phyloP scores from a whole-genome alignment of 30 jellyfish, hydroid and myxozoan species.

The Rhopilema esculentum region DNA sequence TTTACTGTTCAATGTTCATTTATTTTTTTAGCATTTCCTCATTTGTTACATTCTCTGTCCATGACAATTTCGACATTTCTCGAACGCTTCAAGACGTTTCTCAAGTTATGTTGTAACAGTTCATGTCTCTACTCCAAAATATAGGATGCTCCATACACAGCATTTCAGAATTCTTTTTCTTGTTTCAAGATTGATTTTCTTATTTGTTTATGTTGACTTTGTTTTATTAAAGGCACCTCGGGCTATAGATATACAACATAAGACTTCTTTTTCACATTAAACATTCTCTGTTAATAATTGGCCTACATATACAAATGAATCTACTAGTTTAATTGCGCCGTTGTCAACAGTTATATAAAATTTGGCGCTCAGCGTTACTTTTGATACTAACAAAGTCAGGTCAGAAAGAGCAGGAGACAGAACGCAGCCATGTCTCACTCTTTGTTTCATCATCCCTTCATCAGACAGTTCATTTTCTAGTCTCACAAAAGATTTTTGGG shows the following conservation, averaged over 20 bases:
- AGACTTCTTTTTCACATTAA: conserved; percentile 7
- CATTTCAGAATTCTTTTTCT: no score
- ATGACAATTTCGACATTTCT: background rate
- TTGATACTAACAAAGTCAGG: conserved; percentile 22
- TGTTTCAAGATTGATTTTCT: background rate
- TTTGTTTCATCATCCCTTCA: background rate
- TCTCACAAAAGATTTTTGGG: conserved; percentile 7
- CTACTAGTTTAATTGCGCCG: background rate
- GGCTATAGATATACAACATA: background rate
- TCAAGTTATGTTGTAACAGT: no score
- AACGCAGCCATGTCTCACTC: conserved; percentile 62
- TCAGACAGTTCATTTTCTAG: no score
- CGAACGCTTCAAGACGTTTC: no score
- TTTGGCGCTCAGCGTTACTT: conserved; percentile 28
- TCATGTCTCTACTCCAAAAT: no score
- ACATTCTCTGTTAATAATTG: conserved; percentile 11
- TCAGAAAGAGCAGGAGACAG: conserved; percentile 20
- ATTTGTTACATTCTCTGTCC: no score
- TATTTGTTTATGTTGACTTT: background rate
- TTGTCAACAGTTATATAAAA: conserved; percentile 9
- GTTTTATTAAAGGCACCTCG: background rate
- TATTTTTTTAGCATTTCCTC: no score
- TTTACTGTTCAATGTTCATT: no score
- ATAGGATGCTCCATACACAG: no score
- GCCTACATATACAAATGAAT: conserved; percentile 12